These are phyloP conservation scores for Alfaro cultratus DNA, from an alignment of 2,797 vertebrate genomes.

Conservation along the genomic window DNA sequence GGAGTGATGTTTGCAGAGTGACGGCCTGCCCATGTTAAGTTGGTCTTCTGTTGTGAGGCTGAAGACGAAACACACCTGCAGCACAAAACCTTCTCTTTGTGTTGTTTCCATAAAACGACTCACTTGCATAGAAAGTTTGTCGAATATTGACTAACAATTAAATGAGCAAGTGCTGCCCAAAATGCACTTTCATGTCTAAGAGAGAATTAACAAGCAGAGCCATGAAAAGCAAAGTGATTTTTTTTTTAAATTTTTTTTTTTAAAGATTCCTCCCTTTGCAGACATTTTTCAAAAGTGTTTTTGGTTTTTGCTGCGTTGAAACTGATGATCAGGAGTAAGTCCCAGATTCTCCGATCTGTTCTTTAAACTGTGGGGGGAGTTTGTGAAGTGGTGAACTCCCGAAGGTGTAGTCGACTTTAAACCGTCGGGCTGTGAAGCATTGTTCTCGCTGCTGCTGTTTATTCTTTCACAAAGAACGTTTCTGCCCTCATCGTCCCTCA, in stretches of 20 bases:
- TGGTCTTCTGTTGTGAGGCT: neutral
- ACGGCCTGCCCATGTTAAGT: neutral
- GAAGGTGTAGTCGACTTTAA: conserved; percentile 12
- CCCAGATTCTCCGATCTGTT: conserved; percentile 13
- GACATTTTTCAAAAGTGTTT: conserved; percentile 59
- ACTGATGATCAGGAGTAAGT: conserved; percentile 45
- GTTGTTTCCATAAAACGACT: neutral
- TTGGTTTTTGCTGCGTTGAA: conserved; percentile 67
- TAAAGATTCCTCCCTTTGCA: conserved; percentile 38
- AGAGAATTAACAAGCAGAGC: neutral
- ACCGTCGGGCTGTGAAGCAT: conserved; percentile 21
- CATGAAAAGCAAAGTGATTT: conserved; percentile 24
- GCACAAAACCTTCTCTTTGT: neutral
- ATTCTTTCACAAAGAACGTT: conserved; percentile 51
- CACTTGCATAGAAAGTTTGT: neutral
- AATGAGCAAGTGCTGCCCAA: neutral
- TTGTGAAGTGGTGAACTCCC: conserved; percentile 18
- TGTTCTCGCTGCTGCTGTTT: conserved; percentile 47
- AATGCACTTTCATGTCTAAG: neutral
- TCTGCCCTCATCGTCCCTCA: conserved; percentile 16
- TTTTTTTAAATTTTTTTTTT: conserved; percentile 37
- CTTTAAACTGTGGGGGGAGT: conserved; percentile 16
- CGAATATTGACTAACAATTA: neutral
- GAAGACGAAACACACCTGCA: neutral
- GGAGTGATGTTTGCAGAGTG: neutral